Percentiles rank a stretch among this genome's conserved stretches.
phyloP scores from a whole-genome alignment of 2,113 vertebrate genomes.

The Brachyistius frenatus region DNA sequence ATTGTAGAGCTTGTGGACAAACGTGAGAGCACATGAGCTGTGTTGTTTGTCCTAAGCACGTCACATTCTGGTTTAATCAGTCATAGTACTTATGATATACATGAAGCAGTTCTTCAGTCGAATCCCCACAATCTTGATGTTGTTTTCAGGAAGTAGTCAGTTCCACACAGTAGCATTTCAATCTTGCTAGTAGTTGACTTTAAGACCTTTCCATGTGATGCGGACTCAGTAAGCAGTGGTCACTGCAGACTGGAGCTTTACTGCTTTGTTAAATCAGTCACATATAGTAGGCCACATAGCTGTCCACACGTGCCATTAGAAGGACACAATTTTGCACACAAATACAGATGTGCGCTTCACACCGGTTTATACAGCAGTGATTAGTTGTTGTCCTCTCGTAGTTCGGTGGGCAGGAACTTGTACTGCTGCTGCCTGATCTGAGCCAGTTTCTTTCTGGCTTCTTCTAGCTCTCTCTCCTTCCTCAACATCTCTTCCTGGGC shows the following conservation, averaged over 20 bases:
- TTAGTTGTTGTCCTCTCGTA: constrained; percentile 94
- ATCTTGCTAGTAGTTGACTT: constrained; percentile 26
- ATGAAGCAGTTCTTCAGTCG: constrained; percentile 40
- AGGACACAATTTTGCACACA: constrained; percentile 27
- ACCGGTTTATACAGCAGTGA: constrained; percentile 18
- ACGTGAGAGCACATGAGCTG: constrained; percentile 41
- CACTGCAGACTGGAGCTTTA: constrained; percentile 35
- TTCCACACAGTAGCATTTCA: constrained; percentile 59
- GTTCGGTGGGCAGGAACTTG: constrained; percentile 96
- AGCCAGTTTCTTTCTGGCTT: constrained; percentile 97
- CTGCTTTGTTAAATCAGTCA: constrained; percentile 28
- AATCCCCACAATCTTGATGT: constrained; percentile 45
- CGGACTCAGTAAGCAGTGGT: constrained; percentile 8
- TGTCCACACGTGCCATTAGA: constrained; percentile 30
- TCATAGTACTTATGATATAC: constrained; percentile 50
- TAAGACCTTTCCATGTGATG: constrained; percentile 4
- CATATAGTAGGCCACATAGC: constrained; percentile 8
- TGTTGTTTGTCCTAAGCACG: constrained; percentile 49
- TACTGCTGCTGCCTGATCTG: constrained; percentile 99
- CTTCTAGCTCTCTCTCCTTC: constrained; percentile 97
- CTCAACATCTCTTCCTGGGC: constrained; percentile 99
- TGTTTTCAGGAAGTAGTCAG: constrained; percentile 60
- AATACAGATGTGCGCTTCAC: constrained; percentile 26
- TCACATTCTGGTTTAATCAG: constrained; percentile 74
- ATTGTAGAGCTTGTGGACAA: constrained; percentile 51